A percentile compares a stretch with the other conserved stretches of the same genome.
Conservation (phyloP, 1,140 invertebrate genomes). For the Musca domestica region DNA sequence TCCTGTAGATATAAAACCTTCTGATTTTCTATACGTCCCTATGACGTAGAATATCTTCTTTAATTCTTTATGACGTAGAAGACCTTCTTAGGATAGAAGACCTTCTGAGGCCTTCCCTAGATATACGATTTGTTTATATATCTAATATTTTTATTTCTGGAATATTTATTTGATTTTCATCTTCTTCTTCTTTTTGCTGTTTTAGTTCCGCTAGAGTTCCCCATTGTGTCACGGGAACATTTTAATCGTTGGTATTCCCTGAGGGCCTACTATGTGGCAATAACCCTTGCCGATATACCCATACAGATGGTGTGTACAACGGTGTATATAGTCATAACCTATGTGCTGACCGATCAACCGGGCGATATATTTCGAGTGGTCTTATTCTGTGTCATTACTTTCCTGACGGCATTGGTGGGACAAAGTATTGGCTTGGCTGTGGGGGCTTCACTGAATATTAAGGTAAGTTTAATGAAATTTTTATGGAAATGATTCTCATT, state of each 20-base stretch:
- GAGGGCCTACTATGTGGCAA: constrained; percentile 83
- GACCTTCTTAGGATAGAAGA: no score
- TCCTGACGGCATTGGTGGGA: constrained; percentile 78
- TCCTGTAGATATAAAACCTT: no score
- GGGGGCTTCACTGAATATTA: constrained; percentile 74
- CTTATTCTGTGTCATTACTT: constrained; percentile 69
- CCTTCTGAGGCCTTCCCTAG: no score
- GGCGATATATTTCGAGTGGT: constrained; percentile 66
- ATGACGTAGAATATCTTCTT: no score
- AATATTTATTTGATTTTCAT: neutral
- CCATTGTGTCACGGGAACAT: constrained; percentile 80
- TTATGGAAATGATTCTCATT: constrained; percentile 15
- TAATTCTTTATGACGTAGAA: no score
- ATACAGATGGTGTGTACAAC: constrained; percentile 77
- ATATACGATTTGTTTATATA: neutral
- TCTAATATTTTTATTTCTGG: neutral
- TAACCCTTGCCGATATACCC: constrained; percentile 79
- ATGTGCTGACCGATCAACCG: constrained; percentile 81
- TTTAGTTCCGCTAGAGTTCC: constrained; percentile 83
- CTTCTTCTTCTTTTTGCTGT: constrained; percentile 32
- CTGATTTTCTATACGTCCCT: no score
- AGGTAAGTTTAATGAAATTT: constrained; percentile 56
- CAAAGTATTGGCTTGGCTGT: constrained; percentile 81
- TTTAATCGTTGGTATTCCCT: constrained; percentile 95
- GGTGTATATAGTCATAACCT: constrained; percentile 74